Conservation (phyloP, 2,113 vertebrate genomes). For the Boleophthalmus pectinirostris region DNA sequence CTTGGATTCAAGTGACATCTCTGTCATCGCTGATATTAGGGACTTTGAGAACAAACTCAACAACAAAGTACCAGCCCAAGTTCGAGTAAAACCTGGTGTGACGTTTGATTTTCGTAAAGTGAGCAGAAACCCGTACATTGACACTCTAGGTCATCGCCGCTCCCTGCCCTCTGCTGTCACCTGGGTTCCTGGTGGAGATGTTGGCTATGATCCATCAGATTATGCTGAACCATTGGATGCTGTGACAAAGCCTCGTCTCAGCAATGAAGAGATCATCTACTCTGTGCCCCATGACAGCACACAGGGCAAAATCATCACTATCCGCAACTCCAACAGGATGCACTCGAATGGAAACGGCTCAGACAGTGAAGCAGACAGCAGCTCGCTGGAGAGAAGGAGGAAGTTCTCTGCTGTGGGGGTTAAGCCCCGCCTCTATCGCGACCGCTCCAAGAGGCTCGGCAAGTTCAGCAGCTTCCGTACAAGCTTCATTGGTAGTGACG, state of each 20-base stretch:
- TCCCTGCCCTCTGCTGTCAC: constrained; percentile 84
- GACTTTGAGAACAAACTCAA: constrained; percentile 89
- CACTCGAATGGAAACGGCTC: constrained; percentile 93
- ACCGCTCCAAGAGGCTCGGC: constrained; percentile 88
- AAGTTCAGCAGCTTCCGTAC: constrained; percentile 90
- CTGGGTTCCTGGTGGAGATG: constrained; percentile 85
- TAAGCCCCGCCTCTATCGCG: constrained; percentile 89
- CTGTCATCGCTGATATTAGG: constrained; percentile 84
- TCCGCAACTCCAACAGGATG: constrained; percentile 92
- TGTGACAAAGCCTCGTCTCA: constrained; percentile 86
- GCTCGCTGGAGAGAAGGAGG: constrained; percentile 88
- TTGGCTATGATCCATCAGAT: constrained; percentile 91
- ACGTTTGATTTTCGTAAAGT: constrained; percentile 87
- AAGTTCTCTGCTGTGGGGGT: constrained; percentile 77
- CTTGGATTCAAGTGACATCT: constrained; percentile 86
- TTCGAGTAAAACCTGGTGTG: constrained; percentile 89
- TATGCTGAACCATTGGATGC: constrained; percentile 95
- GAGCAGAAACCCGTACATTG: constrained; percentile 82
- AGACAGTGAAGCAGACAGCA: constrained; percentile 91
- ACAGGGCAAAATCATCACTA: constrained; percentile 97
- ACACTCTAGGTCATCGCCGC: constrained; percentile 82
- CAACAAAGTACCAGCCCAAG: constrained; percentile 88
- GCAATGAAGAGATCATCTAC: constrained; percentile 96
- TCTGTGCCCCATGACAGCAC: constrained; percentile 97
- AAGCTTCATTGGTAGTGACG: constrained; percentile 92